Conservation (phyloP, 2,113 vertebrate genomes). For the Leuciscus idus region DNA sequence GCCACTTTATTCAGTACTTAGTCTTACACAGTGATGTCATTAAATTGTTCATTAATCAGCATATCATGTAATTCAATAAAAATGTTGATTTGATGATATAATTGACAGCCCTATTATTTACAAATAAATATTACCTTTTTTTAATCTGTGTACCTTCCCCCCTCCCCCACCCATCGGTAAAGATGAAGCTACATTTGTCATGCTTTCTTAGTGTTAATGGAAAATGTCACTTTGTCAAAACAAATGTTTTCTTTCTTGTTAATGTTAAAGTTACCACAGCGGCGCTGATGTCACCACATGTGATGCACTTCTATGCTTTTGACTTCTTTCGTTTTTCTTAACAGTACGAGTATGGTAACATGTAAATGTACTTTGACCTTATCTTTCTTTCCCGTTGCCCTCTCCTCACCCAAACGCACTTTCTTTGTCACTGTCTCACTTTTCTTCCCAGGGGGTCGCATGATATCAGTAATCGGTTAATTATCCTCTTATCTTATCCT, state of each 20-base stretch:
- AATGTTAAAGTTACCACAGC: neutral
- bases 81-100: neutral
- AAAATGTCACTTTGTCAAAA: slow-evolving; percentile 2
- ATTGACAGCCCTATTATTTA: slow-evolving; percentile 16
- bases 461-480: slow-evolving; percentile 44
- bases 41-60: neutral
- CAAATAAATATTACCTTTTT: neutral
- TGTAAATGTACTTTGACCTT: neutral
- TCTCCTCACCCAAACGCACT: neutral
- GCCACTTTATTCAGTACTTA: neutral
- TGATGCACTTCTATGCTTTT: neutral
- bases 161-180: neutral
- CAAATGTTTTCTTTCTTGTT: slow-evolving; percentile 3
- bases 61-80: neutral
- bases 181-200: neutral
- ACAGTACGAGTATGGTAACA: slow-evolving; percentile 16
- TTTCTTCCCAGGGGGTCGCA: slow-evolving; percentile 5
- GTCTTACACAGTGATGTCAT: neutral
- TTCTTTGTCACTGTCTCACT: slow-evolving; percentile 24
- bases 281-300: neutral
- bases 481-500: slow-evolving; percentile 9
- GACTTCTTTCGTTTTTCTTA: neutral
- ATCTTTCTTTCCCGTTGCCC: slow-evolving; percentile 13
- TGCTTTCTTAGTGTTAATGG: slow-evolving; percentile 8
- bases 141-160: neutral